Conservation (phyloP, 2,888 invertebrate species). For the Euzetes globulus region DNA sequence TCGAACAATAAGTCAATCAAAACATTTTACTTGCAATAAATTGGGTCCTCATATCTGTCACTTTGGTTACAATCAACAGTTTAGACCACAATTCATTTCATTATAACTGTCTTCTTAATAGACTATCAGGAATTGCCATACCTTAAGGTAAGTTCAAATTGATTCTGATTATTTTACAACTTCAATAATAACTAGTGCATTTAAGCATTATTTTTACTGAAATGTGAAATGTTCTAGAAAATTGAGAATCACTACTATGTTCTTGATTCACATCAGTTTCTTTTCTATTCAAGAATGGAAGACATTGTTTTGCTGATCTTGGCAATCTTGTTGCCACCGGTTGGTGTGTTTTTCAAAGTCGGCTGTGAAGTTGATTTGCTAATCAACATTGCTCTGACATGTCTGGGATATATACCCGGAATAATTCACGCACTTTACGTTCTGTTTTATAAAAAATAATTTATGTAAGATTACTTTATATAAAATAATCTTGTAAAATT, state of each 20-base stretch:
- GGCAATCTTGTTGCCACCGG: neutral
- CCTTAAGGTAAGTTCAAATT: too few species aligned
- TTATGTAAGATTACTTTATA: too few species aligned
- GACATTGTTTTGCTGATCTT: neutral
- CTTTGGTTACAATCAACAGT: neutral
- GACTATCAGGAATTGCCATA: too few species aligned
- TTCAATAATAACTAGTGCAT: too few species aligned
- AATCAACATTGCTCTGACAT: slow-evolving; percentile 1
- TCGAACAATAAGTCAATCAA: neutral
- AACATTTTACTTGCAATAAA: neutral
- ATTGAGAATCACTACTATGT: too few species aligned
- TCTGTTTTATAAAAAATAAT: neutral
- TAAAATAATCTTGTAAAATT: too few species aligned
- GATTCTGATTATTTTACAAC: too few species aligned
- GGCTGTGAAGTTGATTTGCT: neutral
- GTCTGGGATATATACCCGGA: slow-evolving; percentile 1
- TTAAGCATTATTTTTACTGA: too few species aligned
- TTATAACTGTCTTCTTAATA: neutral
- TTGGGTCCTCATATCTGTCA: neutral
- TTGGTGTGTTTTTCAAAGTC: neutral
- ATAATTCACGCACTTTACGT: neutral
- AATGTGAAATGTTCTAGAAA: too few species aligned
- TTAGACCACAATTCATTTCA: too few species aligned
- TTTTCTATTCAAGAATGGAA: too few species aligned
- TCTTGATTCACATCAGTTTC: too few species aligned